Conservation (phyloP, 2,113 vertebrate genomes). For the Phainopepla nitens region DNA sequence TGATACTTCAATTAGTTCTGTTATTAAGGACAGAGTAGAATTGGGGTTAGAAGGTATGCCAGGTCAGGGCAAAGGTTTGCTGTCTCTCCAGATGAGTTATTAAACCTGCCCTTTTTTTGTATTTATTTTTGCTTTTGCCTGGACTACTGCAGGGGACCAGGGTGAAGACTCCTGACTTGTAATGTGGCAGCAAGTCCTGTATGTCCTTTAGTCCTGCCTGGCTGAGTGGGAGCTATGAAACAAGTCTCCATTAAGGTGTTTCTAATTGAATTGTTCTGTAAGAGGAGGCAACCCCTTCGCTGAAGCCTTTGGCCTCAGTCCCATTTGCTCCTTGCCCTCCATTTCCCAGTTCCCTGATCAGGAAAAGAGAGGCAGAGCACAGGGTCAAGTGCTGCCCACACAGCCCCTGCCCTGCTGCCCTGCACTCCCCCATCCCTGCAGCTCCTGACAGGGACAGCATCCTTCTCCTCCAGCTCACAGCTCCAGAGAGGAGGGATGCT, state of each 20-base stretch:
- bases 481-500: background rate
- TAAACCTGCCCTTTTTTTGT: background rate
- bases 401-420: background rate
- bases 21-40: background rate
- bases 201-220: background rate
- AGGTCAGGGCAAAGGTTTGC: background rate
- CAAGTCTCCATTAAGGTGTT: background rate
- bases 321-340: background rate
- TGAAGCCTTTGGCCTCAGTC: background rate
- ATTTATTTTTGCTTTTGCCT: background rate
- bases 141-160: background rate
- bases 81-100: background rate
- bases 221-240: background rate
- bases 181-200: background rate
- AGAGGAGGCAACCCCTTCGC: background rate
- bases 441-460: background rate
- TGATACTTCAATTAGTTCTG: conserved; percentile 10
- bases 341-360: background rate
- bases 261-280: background rate
- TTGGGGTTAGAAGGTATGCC: background rate
- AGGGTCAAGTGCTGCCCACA: background rate
- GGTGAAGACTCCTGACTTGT: background rate
- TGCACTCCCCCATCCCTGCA: background rate
- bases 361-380: background rate
- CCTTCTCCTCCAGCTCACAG: background rate